These are phyloP conservation scores for Dissostichus mawsoni DNA, from an alignment of 2,113 vertebrate genomes.

Conservation along the genomic window DNA sequence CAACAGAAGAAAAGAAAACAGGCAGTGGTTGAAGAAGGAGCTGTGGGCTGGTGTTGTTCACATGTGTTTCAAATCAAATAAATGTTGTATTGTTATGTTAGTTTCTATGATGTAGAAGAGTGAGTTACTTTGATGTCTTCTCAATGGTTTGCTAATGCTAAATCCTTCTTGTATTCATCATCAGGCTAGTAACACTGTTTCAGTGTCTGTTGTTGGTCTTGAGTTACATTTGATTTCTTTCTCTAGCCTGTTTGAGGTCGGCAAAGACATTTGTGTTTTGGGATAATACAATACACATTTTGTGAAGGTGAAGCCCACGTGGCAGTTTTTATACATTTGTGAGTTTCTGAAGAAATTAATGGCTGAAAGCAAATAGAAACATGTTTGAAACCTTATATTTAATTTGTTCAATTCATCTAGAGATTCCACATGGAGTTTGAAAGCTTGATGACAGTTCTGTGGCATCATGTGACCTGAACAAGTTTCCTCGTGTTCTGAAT, in stretches of 20 bases:
- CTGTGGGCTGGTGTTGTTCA: neutral
- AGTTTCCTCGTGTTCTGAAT: neutral
- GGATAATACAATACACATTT: neutral
- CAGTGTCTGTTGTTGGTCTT: neutral
- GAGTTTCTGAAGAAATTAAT: no score
- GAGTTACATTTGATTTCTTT: conserved; percentile 7
- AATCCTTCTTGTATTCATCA: neutral
- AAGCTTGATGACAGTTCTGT: neutral
- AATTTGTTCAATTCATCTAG: neutral
- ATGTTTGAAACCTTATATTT: neutral
- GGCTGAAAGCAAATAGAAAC: neutral
- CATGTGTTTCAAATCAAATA: conserved; percentile 5
- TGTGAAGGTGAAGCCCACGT: neutral
- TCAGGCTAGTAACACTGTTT: neutral
- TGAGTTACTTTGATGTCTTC: neutral
- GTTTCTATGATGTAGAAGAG: neutral
- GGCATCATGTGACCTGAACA: neutral
- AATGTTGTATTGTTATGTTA: neutral
- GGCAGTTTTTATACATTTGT: neutral
- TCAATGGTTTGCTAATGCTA: neutral
- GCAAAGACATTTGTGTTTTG: conserved; percentile 1
- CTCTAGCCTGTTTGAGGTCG: neutral
- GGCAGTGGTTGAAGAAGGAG: neutral
- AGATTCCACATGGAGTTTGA: neutral
- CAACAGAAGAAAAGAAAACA: conserved; percentile 63